Percentiles rank a stretch among this genome's conserved stretches.
These are phyloP conservation scores for Crocuta crocuta DNA, from an alignment of 2,113 vertebrate species.

Conservation along the genomic window DNA sequence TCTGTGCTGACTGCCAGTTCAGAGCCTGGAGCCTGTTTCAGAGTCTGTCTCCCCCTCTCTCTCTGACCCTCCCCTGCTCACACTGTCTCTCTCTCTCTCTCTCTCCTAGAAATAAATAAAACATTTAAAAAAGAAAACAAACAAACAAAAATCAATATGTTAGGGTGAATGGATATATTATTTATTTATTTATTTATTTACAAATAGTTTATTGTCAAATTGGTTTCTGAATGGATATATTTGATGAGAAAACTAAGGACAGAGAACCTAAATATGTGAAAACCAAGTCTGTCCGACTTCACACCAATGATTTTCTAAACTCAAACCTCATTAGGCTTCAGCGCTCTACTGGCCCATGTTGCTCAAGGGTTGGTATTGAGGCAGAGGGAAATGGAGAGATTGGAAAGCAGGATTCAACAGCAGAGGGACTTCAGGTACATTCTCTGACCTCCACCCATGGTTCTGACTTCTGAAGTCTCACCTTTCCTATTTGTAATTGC, in stretches of 20 bases:
- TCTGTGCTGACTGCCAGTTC: too few relatives aligned
- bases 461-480: not conserved
- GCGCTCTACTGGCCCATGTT: accelerated
- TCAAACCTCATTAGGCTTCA: not conserved
- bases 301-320: not conserved
- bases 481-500: not conserved
- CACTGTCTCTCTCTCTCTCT: too few relatives aligned
- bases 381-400: not conserved
- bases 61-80: too few relatives aligned
- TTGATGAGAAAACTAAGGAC: not conserved
- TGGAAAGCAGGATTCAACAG: not conserved
- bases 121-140: too few relatives aligned
- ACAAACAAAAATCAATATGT: not conserved
- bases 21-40: too few relatives aligned
- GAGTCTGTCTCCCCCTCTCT: too few relatives aligned
- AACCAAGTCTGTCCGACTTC: not conserved
- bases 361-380: not conserved
- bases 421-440: not conserved
- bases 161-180: too few relatives aligned
- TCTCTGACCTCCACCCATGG: not conserved
- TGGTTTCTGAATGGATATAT: not conserved
- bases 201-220: too few relatives aligned
- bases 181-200: too few relatives aligned
- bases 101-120: too few relatives aligned
- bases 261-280: not conserved